These are phyloP conservation scores for Zaprionus lineosus DNA, from an alignment of 2,888 invertebrate genomes.

Conservation along the genomic window DNA sequence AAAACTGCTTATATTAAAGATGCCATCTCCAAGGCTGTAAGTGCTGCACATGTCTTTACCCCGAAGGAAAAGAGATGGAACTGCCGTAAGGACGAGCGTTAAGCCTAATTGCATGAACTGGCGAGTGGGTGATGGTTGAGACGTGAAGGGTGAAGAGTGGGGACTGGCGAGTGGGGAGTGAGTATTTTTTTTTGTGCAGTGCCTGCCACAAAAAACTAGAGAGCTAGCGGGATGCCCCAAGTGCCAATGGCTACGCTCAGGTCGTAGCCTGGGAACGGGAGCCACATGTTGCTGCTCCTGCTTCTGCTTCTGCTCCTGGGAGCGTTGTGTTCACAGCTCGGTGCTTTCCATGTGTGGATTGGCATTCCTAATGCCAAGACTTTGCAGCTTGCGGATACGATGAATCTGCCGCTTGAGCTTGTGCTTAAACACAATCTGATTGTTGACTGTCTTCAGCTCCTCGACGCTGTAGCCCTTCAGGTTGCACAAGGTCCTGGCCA, in stretches of 20 bases:
- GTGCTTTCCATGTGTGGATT: slow-evolving; percentile 67
- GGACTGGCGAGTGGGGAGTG: too few relatives aligned
- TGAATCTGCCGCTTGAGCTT: slow-evolving; percentile 61
- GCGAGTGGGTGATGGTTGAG: too few relatives aligned
- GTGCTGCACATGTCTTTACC: too few relatives aligned
- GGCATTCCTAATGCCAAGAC: slow-evolving; percentile 61
- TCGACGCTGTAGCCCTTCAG: slow-evolving; percentile 59
- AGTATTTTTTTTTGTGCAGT: slow-evolving; percentile 28
- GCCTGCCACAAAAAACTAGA: slow-evolving; percentile 42
- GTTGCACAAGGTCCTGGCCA: slow-evolving; percentile 60
- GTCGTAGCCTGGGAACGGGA: slow-evolving; percentile 6
- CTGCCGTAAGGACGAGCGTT: too few relatives aligned
- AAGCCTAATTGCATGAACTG: too few relatives aligned
- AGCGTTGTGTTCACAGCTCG: slow-evolving; percentile 42
- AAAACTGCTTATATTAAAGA: too few relatives aligned
- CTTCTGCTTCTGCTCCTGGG: background rate
- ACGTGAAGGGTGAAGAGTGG: too few relatives aligned
- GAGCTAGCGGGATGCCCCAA: background rate
- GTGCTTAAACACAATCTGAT: slow-evolving; percentile 65
- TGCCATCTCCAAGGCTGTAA: too few relatives aligned
- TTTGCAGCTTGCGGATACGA: slow-evolving; percentile 55
- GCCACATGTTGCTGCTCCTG: background rate
- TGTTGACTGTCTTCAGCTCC: slow-evolving; percentile 64
- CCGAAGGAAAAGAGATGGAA: too few relatives aligned
- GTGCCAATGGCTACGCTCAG: slow-evolving; percentile 3